A percentile compares a stretch with the other conserved stretches of the same genome.
These are phyloP conservation scores for Battus philenor DNA, from an alignment of 1,140 invertebrate genomes.

Conservation along the genomic window DNA sequence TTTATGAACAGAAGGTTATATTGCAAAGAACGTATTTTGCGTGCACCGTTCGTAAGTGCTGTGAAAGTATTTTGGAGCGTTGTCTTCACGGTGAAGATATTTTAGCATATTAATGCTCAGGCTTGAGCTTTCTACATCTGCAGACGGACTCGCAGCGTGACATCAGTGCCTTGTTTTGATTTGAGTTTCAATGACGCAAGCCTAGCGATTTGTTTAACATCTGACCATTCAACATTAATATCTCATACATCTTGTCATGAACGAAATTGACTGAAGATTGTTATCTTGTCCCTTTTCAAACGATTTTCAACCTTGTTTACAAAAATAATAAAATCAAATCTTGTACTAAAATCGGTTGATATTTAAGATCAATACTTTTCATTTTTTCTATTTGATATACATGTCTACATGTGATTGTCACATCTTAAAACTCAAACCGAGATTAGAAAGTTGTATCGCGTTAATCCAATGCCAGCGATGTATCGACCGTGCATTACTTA, in stretches of 20 bases:
- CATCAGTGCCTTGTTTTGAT: constrained; percentile 13
- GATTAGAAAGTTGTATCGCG: constrained; percentile 29
- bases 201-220: constrained; percentile 3
- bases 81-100: constrained; percentile 56
- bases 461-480: constrained; percentile 22
- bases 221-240: constrained; percentile 7
- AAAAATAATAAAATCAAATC: too few species aligned
- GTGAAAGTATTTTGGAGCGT: constrained; percentile 68
- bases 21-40: constrained; percentile 45
- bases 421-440: constrained; percentile 26
- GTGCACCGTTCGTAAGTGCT: constrained; percentile 49
- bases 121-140: constrained; percentile 56
- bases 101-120: constrained; percentile 66
- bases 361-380: too few species aligned
- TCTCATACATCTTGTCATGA: constrained; percentile 3
- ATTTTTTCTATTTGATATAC: too few species aligned
- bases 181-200: constrained; percentile 5
- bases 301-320: too few species aligned
- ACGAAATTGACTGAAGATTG: background rate
- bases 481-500: constrained; percentile 23
- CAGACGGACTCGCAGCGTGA: constrained; percentile 7
- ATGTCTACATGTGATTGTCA: constrained; percentile 33
- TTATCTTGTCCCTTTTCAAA: too few species aligned
- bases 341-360: too few species aligned
- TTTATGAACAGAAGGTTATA: constrained; percentile 40